A percentile compares a stretch with the other conserved stretches of the same genome.
Evolutionary conservation across 2,797 vertebrate species (phyloP).

Genomic region (Sebastes itinus): DNA sequence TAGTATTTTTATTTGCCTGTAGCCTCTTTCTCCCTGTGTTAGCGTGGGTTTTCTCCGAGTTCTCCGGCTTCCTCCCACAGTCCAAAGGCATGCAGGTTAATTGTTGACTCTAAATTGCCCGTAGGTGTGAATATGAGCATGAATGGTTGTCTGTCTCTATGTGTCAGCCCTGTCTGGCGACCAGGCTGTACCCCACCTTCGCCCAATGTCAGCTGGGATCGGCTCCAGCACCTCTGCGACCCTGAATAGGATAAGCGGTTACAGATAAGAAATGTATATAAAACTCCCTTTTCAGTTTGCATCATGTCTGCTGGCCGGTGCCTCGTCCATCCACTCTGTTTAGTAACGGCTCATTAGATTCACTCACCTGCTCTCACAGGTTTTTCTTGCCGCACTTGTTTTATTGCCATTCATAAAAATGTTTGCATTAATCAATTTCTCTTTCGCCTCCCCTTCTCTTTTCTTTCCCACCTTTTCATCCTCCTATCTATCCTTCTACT

Average conservation of each 20-base stretch:
- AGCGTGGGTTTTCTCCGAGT: too few relatives aligned
- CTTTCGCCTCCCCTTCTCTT: not conserved
- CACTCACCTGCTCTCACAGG: slow-evolving; percentile 3
- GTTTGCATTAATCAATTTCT: not conserved
- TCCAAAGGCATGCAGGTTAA: too few relatives aligned
- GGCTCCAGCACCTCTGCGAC: too few relatives aligned
- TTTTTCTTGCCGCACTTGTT: not conserved
- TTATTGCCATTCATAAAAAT: not conserved
- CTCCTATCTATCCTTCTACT: not conserved
- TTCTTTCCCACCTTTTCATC: not conserved
- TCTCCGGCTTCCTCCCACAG: too few relatives aligned
- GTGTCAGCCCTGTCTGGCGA: too few relatives aligned
- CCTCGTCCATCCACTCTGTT: slow-evolving; percentile 1
- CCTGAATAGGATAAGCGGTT: too few relatives aligned
- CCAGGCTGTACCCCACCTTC: too few relatives aligned
- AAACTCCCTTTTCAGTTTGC: not conserved
- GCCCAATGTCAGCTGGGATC: too few relatives aligned
- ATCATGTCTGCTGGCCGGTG: not conserved
- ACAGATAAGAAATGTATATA: not conserved
- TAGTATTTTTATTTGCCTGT: not conserved
- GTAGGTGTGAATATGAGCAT: too few relatives aligned
- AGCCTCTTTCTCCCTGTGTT: not conserved
- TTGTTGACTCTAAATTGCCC: too few relatives aligned
- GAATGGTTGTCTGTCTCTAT: too few relatives aligned
- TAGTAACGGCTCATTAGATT: slow-evolving; percentile 5